Percentiles rank a stretch among this genome's conserved stretches.
phyloP scores from a whole-genome alignment of 2,797 vertebrate genomes.

The Leptodactylus fallax region DNA sequence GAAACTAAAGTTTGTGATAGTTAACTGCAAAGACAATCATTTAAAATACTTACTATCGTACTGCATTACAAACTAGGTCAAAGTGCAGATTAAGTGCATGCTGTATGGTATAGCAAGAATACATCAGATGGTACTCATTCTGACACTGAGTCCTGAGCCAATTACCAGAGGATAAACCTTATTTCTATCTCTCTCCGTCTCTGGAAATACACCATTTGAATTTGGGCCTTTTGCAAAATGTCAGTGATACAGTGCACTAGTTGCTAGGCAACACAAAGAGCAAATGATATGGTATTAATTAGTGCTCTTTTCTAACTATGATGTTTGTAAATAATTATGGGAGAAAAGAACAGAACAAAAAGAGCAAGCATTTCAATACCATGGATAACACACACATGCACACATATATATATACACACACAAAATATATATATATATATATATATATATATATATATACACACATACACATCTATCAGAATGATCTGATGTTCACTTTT shows the following conservation, averaged over 20 bases:
- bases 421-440: too few species aligned
- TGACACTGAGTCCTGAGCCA: slow-evolving; percentile 25
- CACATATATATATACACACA: too few species aligned
- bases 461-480: too few species aligned
- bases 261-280: slow-evolving; percentile 44
- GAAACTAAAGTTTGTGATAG: too few species aligned
- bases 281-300: slow-evolving; percentile 44
- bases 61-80: slow-evolving; percentile 6
- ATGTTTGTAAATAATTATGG: slow-evolving; percentile 36
- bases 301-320: not conserved
- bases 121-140: slow-evolving; percentile 13
- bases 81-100: slow-evolving; percentile 4
- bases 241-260: slow-evolving; percentile 31
- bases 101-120: slow-evolving; percentile 1
- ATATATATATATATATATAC: too few species aligned
- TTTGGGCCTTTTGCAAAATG: slow-evolving; percentile 37
- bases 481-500: too few species aligned
- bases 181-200: slow-evolving; percentile 21
- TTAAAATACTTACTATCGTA: not conserved
- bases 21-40: not conserved
- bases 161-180: slow-evolving; percentile 21
- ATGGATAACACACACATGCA: not conserved
- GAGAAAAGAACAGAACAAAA: slow-evolving; percentile 4
- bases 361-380: not conserved
- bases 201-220: slow-evolving; percentile 22